These are phyloP conservation scores for Butastur rufipennis DNA, from an alignment of 2,113 vertebrate species.

Conservation along the genomic window DNA sequence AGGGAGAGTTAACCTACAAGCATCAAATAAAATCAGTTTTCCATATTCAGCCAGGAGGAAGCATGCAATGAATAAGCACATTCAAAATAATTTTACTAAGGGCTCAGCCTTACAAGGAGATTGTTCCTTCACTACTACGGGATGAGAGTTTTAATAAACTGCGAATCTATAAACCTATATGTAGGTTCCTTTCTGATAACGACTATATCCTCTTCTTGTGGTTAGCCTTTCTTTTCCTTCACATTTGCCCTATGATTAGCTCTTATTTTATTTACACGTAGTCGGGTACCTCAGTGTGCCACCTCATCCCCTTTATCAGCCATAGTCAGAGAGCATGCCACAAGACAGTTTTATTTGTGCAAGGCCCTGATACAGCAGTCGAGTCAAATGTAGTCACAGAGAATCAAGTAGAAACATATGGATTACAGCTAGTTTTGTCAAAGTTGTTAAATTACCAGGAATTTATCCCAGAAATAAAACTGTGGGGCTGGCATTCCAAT, in stretches of 20 bases:
- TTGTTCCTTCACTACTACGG: background rate
- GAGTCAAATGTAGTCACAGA: background rate
- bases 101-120: background rate
- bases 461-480: background rate
- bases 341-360: background rate
- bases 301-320: background rate
- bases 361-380: background rate
- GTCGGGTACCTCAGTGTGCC: background rate
- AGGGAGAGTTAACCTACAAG: background rate
- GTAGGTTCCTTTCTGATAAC: background rate
- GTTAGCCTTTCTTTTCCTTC: background rate
- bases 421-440: background rate
- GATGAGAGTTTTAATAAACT: background rate
- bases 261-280: background rate
- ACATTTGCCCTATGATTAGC: background rate
- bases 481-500: background rate
- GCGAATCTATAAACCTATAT: rapidly evolving
- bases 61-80: background rate
- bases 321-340: background rate
- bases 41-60: background rate
- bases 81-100: background rate
- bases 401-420: background rate
- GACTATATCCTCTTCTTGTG: background rate
- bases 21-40: background rate
- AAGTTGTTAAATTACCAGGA: background rate